Evolutionary conservation across 35 echinoderm and acorn worm species (phyloP).

Genomic region (Heliocidaris erythrogramma): DNA sequence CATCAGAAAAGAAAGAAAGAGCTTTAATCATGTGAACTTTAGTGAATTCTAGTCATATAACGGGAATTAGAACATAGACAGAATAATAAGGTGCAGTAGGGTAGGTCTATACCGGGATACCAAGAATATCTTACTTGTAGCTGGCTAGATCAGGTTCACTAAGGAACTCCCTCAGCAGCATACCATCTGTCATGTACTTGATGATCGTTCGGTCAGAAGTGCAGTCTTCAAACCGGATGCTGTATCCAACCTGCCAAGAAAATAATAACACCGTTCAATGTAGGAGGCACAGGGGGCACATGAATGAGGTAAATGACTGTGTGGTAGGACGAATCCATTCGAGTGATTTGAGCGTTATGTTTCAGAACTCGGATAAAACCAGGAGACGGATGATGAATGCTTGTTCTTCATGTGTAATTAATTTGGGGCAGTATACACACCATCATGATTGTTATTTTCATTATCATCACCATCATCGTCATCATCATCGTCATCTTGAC

Average conservation of each 20-base stretch:
- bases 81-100: too few species aligned
- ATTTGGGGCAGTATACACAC: background rate
- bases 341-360: too few species aligned
- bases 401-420: too few species aligned
- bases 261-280: background rate
- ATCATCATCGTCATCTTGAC: background rate
- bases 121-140: conserved; percentile 71
- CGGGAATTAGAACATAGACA: too few species aligned
- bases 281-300: background rate
- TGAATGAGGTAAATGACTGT: too few species aligned
- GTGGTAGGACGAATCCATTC: too few species aligned
- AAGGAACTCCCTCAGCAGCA: conserved; percentile 90
- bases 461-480: background rate
- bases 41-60: too few species aligned
- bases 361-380: too few species aligned
- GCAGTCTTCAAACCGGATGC: conserved; percentile 97
- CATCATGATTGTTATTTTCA: background rate
- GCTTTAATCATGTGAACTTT: too few species aligned
- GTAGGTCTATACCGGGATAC: background rate
- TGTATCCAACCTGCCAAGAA: conserved; percentile 85
- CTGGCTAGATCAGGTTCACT: conserved; percentile 88
- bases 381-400: too few species aligned
- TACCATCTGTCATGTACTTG: conserved; percentile 98
- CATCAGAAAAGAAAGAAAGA: too few species aligned
- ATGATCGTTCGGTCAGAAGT: conserved; percentile 85